Conservation (phyloP, 35 echinoderm and acorn worm species). For the Lytechinus pictus region DNA sequence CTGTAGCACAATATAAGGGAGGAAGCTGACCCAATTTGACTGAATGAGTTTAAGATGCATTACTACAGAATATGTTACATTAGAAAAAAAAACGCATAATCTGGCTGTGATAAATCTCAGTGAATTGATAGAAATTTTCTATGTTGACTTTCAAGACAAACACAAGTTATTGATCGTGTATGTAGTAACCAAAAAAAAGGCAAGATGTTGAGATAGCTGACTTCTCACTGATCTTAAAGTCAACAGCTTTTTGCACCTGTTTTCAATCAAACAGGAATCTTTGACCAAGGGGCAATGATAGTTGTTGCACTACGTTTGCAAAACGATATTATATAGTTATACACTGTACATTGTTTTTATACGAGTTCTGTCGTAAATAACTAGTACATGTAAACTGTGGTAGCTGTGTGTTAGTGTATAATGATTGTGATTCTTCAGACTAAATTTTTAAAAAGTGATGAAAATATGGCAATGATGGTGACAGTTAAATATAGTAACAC, state of each 20-base stretch:
- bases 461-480: background rate
- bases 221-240: background rate
- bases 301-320: conserved; percentile 18
- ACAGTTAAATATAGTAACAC: background rate
- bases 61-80: background rate
- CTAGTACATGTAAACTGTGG: conserved; percentile 32
- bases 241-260: background rate
- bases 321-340: conserved; percentile 16
- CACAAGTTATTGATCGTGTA: background rate
- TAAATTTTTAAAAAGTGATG: background rate
- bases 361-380: conserved; percentile 42
- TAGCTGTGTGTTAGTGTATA: conserved; percentile 33
- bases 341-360: conserved; percentile 49
- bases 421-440: background rate
- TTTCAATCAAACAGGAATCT: background rate
- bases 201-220: background rate
- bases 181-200: background rate
- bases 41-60: background rate
- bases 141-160: background rate
- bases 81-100: background rate
- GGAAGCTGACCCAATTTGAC: background rate
- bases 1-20: background rate
- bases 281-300: conserved; percentile 24
- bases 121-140: background rate
- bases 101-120: background rate